Base-by-base conservation (phyloP, 2,113 vertebrate species). In the Ivindomyrus marchei region DNA sequence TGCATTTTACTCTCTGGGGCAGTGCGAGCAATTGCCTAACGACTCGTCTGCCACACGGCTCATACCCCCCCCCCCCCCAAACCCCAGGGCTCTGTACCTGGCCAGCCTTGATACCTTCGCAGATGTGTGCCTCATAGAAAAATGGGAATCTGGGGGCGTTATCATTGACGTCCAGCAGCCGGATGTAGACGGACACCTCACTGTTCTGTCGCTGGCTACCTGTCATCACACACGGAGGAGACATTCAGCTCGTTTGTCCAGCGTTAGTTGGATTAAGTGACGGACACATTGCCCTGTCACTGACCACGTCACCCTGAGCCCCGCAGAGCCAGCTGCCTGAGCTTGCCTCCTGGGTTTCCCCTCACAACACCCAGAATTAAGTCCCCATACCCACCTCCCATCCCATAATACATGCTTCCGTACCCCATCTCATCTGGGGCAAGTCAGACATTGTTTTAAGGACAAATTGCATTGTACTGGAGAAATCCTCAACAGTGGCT, bases 151-250 rank as follows among this genome's bases (percentile, higher is more conserved):
- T 96, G 3, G 98, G 98, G 50, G 97, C 97, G 0, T 99, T 99
- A 96, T 99, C 98, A 89, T 99, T 99, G 93, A 99, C 95, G 91
- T 98, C 98, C 91, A 99, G 94, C 91, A 99, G 93, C 90, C 96
- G 97, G 94, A 99, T 97, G 92, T 96, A 97, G 24, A 99, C 96
- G 1, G 96, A 96, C 47, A 97, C 96, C 15, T 96, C 96, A 91
- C 97, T 98, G 92, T 94, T 97, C 95, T 98, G 97, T 91, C 95
- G 97, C 83, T 96, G 97, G 89, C 98, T 97, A 94, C 97, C 98
- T 98, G 95, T 89, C 31, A 0, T 74, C 56, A 50, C n/a, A 62
- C 53, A 85, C 62, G 15, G 87, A 49, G 45, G 15, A 31, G 24
- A 84, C 49, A 24, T 7, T 21, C 17, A 39, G 17, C 9, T 89